These are phyloP conservation scores for Acleris literana DNA, from an alignment of 2,888 invertebrate genomes.

Conservation along the genomic window DNA sequence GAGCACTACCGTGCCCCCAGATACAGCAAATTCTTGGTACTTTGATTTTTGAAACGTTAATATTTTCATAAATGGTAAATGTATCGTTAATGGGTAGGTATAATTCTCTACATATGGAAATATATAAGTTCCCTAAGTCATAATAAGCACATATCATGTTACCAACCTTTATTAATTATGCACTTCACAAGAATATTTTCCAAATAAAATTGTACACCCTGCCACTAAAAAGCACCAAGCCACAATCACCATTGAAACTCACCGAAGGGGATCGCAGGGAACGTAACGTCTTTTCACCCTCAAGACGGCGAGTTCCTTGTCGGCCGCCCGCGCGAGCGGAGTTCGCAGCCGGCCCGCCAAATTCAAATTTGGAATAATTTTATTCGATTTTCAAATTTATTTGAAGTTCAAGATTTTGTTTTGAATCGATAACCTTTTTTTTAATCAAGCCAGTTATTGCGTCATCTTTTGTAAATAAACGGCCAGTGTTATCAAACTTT, in stretches of 20 bases:
- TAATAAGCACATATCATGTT: too few species aligned
- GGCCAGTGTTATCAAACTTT: constrained; percentile 22
- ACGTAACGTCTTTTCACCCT: constrained; percentile 79
- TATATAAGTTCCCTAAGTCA: too few species aligned
- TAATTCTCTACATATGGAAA: too few species aligned
- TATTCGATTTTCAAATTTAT: constrained; percentile 21
- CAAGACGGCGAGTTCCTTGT: constrained; percentile 76
- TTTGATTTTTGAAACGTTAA: too few species aligned
- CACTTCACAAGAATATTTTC: not conserved
- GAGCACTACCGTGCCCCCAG: too few species aligned
- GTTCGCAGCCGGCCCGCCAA: constrained; percentile 62
- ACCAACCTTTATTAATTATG: too few species aligned
- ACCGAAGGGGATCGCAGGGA: constrained; percentile 74
- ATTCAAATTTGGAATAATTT: constrained; percentile 50
- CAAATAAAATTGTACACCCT: constrained; percentile 39
- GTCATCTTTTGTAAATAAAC: constrained; percentile 8
- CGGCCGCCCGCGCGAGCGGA: constrained; percentile 73
- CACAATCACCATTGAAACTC: constrained; percentile 65
- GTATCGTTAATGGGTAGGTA: too few species aligned
- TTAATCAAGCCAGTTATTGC: constrained; percentile 19
- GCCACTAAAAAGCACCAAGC: constrained; percentile 63
- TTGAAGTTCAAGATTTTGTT: constrained; percentile 10
- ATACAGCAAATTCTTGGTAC: too few species aligned
- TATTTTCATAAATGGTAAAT: too few species aligned
- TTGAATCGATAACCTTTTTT: constrained; percentile 17